phyloP scores from a whole-genome alignment of 1,140 invertebrate species.

The Aphidius ervi region DNA sequence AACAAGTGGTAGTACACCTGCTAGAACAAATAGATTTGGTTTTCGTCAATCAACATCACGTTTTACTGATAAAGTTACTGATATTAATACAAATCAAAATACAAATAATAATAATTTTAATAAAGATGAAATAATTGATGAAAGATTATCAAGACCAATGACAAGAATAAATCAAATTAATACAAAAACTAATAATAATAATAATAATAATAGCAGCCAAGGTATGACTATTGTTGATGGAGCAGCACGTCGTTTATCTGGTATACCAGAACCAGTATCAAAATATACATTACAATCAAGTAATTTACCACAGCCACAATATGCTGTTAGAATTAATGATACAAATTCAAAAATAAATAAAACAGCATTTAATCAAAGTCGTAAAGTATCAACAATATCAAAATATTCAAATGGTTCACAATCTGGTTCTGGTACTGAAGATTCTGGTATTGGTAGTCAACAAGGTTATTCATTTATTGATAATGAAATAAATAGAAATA shows the following conservation, averaged over 20 bases:
- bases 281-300: constrained; percentile 72
- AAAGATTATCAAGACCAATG: constrained; percentile 23
- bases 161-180: constrained; percentile 40
- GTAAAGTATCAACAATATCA: constrained; percentile 44
- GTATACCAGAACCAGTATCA: constrained; percentile 38
- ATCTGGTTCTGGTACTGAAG: constrained; percentile 55
- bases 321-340: constrained; percentile 62
- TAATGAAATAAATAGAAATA: constrained; percentile 25
- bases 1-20: constrained; percentile 36
- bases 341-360: constrained; percentile 64
- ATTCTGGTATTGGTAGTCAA: constrained; percentile 63
- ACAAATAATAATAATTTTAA: constrained; percentile 40
- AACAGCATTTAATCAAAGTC: constrained; percentile 62
- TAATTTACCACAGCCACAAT: constrained; percentile 68
- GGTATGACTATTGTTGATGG: background rate
- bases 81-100: constrained; percentile 42
- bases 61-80: constrained; percentile 52
- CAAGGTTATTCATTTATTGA: constrained; percentile 44
- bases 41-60: constrained; percentile 48
- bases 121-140: constrained; percentile 12
- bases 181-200: too few relatives aligned
- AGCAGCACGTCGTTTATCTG: constrained; percentile 21
- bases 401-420: constrained; percentile 46
- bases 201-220: too few relatives aligned
- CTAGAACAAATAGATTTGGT: constrained; percentile 54